Base-by-base conservation (phyloP, 2,888 invertebrate species). In the Pimpla rufipes region DNA sequence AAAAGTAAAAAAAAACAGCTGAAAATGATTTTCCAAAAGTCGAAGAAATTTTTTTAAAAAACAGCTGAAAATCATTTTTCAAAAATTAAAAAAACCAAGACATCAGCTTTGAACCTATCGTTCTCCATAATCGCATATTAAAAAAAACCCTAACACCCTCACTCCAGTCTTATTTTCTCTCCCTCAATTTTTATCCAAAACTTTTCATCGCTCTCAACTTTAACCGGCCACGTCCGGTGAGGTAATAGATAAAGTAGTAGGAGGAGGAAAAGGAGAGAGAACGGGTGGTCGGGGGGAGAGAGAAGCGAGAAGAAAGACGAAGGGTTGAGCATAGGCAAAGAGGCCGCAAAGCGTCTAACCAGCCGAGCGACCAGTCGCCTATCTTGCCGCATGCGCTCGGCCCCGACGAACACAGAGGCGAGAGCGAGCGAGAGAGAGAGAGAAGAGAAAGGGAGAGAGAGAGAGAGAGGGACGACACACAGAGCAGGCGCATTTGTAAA, bases 401-500 rank as follows among this genome's bases (percentile, higher is more conserved):
- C 47, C 50, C 62, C 5, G 35, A n/a, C 45, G 45, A 76, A n/a
- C 23, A 47, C 70, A 73, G 70, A 37, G 23, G 23, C 5, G 55
- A 55, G 55, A 21, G 55, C 21, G 11, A 55, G 23, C 23, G 11
- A 55, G 11, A 55, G 23, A 55, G 55, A 55, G 23, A 18, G 23
- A 55, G 23, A 55, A 55, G 55, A 52, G 23, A 55, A 10, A 55
- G 55, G 68, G 50, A 76, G 57, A 62, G 59, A 45, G 67, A 37
- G 70, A 40, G 81, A 78, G 79, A 77, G 62, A 78, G 42, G 50
- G 68, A 70, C 66, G 52, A 18, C 18, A 18, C 18, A 73, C 66
- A 42, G 81, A 77, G 64, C 66, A 81, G 81, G 78, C 88, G 88
- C 92, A 92, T 93, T 93, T 91, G 92, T 91, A 93, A 92, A 89